A percentile compares a stretch with the other conserved stretches of the same genome.
Evolutionary conservation across 2,888 invertebrate genomes (phyloP).

Genomic region (Cheilosia vulpina): DNA sequence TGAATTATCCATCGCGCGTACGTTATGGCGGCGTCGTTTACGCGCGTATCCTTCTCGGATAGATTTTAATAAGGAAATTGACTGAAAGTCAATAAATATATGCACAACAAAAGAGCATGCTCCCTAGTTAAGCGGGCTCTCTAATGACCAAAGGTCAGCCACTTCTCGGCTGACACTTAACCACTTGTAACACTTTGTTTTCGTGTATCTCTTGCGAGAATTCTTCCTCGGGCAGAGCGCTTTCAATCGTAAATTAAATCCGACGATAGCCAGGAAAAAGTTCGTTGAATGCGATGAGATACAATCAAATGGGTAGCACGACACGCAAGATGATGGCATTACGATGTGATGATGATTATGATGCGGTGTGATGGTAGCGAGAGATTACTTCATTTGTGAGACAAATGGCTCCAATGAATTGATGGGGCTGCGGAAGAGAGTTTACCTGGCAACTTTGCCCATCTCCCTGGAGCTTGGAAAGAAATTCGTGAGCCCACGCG

Average conservation of each 20-base stretch:
- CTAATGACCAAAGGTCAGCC: conserved; percentile 49
- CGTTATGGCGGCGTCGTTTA: conserved; percentile 48
- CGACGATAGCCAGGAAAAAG: conserved; percentile 10
- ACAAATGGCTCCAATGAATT: conserved; percentile 48
- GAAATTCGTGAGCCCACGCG: conserved; percentile 51
- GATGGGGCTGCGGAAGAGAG: neutral
- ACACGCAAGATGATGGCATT: conserved; percentile 39
- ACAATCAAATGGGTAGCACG: conserved; percentile 27
- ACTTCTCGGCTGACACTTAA: conserved; percentile 59
- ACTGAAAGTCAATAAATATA: conserved; percentile 39
- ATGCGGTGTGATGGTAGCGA: conserved; percentile 24
- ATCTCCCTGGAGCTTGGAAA: no score
- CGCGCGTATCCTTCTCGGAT: conserved; percentile 38
- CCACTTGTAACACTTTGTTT: conserved; percentile 28
- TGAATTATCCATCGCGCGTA: conserved; percentile 64
- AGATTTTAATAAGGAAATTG: conserved; percentile 63
- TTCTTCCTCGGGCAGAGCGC: conserved; percentile 28
- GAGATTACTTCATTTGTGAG: conserved; percentile 58
- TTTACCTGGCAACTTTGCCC: neutral
- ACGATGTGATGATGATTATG: conserved; percentile 45
- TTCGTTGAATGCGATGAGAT: conserved; percentile 28
- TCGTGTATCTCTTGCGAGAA: conserved; percentile 30
- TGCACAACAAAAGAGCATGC: conserved; percentile 6
- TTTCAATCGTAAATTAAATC: conserved; percentile 47
- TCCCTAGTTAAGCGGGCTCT: conserved; percentile 53